phyloP scores from a whole-genome alignment of 2,113 vertebrate species.

The Sphyrna mokarran region DNA sequence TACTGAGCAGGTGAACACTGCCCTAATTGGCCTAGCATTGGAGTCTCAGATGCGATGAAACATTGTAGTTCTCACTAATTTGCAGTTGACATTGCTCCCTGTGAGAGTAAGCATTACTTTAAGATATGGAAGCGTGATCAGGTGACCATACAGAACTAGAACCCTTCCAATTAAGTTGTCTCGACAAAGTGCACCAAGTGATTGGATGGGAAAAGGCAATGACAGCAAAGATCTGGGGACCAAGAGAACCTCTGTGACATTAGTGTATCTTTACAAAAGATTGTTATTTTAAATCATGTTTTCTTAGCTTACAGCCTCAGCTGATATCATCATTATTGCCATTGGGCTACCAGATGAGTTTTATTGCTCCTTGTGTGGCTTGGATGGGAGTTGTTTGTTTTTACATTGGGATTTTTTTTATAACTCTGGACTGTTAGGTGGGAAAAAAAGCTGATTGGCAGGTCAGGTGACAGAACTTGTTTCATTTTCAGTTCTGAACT shows the following conservation, averaged over 20 bases:
- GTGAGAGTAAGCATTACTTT: conserved; percentile 40
- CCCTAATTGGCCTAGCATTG: conserved; percentile 44
- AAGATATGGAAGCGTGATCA: conserved; percentile 28
- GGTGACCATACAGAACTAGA: conserved; percentile 13
- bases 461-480: no score
- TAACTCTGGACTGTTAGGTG: no score
- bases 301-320: no score
- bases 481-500: no score
- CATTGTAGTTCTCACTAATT: conserved; percentile 39
- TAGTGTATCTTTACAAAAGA: no score
- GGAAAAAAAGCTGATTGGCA: no score
- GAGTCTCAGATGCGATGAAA: conserved; percentile 42
- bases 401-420: no score
- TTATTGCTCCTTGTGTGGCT: no score
- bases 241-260: neutral
- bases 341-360: no score
- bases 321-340: no score
- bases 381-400: no score
- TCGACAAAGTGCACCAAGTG: neutral
- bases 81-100: conserved; percentile 37
- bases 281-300: no score
- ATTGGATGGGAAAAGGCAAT: conserved; percentile 5
- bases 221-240: neutral
- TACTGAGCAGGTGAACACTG: conserved; percentile 47
- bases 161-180: conserved; percentile 36